These are phyloP conservation scores for Budorcas taxicolor DNA, from an alignment of 2,113 vertebrate genomes.

Conservation along the genomic window DNA sequence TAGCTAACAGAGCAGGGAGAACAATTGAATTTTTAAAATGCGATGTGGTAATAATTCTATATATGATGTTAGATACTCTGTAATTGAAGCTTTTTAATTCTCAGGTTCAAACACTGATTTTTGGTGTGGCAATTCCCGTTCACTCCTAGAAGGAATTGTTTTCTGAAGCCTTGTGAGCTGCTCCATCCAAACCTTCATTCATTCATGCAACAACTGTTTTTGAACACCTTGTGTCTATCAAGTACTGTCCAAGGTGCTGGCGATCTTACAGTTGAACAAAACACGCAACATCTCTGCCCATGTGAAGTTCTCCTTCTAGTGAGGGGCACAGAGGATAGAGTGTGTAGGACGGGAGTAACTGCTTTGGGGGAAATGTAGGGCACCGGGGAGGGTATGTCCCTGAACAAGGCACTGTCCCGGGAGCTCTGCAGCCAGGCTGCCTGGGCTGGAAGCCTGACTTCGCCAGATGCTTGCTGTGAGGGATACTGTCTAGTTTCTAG, in stretches of 20 bases:
- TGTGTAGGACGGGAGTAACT: background rate
- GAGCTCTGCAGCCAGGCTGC: background rate
- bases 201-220: background rate
- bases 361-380: background rate
- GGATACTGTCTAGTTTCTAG: background rate
- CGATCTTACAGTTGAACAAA: background rate
- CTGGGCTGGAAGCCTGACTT: background rate
- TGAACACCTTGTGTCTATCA: background rate
- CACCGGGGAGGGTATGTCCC: background rate
- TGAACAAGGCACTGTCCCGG: background rate
- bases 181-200: background rate
- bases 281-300: background rate
- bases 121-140: background rate
- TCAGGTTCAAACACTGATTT: background rate
- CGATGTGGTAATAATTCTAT: background rate
- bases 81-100: background rate
- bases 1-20: background rate
- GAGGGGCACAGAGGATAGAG: background rate
- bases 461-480: fast-evolving
- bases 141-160: background rate
- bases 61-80: background rate
- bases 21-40: background rate
- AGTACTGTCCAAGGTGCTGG: background rate
- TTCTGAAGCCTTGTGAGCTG: background rate
- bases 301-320: background rate